A percentile compares a stretch with the other conserved stretches of the same genome.
Evolutionary conservation across 1,140 invertebrate species (phyloP).

Genomic region (Dysdera silvatica): DNA sequence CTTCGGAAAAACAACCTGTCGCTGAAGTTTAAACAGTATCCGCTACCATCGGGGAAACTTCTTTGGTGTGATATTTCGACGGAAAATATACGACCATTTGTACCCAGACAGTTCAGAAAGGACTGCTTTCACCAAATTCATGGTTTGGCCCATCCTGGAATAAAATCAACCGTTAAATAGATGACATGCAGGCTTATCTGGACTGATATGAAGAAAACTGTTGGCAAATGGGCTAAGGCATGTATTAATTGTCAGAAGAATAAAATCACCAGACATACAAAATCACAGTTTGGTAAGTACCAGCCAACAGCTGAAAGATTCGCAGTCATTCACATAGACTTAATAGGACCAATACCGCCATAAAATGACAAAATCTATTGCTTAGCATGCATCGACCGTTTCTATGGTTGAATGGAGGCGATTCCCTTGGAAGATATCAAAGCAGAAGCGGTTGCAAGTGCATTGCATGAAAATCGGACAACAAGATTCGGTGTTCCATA

Average conservation of each 20-base stretch:
- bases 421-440: constrained; percentile 41
- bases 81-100: constrained; percentile 4
- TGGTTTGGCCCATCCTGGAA: constrained; percentile 12
- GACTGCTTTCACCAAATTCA: constrained; percentile 3
- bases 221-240: neutral
- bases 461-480: constrained; percentile 40
- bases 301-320: constrained; percentile 33
- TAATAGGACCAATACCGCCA: constrained; percentile 46
- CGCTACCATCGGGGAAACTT: neutral
- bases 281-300: constrained; percentile 10
- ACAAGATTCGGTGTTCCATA: constrained; percentile 35
- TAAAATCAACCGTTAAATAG: neutral
- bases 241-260: constrained; percentile 18
- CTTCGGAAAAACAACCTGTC: too few relatives aligned
- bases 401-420: constrained; percentile 45
- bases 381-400: constrained; percentile 46
- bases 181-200: constrained; percentile 11
- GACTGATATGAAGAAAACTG: constrained; percentile 10
- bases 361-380: constrained; percentile 39
- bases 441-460: constrained; percentile 39
- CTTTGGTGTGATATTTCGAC: constrained; percentile 1
- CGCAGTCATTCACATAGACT: constrained; percentile 47
- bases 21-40: neutral
- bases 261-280: constrained; percentile 21
- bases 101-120: neutral